Conservation (phyloP, 2,797 vertebrate species). For the Babyrousa celebensis region DNA sequence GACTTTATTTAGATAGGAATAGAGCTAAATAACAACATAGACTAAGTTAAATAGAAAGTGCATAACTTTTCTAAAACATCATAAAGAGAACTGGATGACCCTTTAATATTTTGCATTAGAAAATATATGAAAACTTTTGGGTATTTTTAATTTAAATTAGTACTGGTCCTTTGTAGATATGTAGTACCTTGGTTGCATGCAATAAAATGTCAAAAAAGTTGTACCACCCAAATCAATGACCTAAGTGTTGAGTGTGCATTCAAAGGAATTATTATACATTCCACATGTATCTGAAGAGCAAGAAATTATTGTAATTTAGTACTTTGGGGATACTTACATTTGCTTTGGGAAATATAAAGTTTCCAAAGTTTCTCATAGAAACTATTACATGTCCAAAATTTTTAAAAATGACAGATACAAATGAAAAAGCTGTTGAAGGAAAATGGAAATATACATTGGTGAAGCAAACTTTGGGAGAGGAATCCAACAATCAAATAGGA, state of each 20-base stretch:
- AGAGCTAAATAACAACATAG: not conserved
- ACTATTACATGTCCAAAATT: conserved; percentile 23
- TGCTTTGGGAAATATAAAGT: conserved; percentile 35
- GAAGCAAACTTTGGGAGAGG: conserved; percentile 4
- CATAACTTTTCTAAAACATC: not conserved
- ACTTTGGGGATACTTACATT: conserved; percentile 60
- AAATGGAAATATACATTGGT: not conserved
- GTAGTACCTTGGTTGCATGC: not conserved
- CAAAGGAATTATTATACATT: conserved; percentile 67
- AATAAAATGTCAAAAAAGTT: conserved; percentile 19
- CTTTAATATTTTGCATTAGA: conserved; percentile 4
- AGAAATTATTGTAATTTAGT: conserved; percentile 37
- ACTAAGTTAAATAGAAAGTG: not conserved
- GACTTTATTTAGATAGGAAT: not conserved
- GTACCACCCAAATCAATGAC: not conserved
- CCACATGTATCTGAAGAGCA: conserved; percentile 33
- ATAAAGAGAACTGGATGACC: not conserved
- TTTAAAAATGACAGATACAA: conserved; percentile 39
- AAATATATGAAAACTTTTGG: not conserved
- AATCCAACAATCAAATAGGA: not conserved
- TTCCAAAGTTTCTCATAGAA: not conserved
- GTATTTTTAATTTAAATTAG: not conserved
- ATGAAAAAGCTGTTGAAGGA: not conserved
- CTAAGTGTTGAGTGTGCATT: conserved; percentile 51
- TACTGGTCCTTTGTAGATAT: not conserved